phyloP scores from a whole-genome alignment of 2,113 vertebrate species.

The Rhea americana region DNA sequence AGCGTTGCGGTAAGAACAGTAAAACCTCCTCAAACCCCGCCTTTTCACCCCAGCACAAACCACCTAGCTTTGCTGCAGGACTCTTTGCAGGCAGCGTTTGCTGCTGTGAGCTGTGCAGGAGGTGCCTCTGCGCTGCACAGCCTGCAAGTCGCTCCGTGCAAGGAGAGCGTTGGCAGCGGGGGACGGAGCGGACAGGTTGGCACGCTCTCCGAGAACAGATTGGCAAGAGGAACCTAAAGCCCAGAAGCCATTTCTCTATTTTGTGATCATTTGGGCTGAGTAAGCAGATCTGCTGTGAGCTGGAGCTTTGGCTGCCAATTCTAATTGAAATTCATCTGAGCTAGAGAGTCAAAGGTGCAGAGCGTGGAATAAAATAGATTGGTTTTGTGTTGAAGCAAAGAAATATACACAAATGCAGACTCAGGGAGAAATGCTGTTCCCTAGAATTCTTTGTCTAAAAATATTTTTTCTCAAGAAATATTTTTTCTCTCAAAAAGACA shows the following conservation, averaged over 20 bases:
- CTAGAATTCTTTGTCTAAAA: not conserved
- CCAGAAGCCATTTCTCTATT: not conserved
- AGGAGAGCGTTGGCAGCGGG: not conserved
- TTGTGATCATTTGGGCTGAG: not conserved
- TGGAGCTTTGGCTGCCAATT: constrained; percentile 10
- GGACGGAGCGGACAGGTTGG: not conserved
- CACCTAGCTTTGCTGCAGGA: fast-evolving
- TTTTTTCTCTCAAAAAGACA: not conserved
- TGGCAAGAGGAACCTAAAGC: not conserved
- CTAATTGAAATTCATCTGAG: constrained; percentile 6
- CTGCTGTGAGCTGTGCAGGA: not conserved
- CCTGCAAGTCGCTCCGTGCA: too few relatives aligned
- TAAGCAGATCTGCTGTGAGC: not conserved
- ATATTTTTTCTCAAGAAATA: not conserved
- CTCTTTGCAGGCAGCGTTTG: not conserved
- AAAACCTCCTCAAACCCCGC: not conserved
- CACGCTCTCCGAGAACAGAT: not conserved
- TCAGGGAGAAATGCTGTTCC: not conserved
- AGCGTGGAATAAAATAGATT: not conserved
- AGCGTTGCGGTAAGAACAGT: not conserved
- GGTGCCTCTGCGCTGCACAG: fast-evolving
- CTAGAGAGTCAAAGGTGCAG: not conserved
- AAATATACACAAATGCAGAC: not conserved
- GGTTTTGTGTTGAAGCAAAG: not conserved
- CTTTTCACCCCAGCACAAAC: not conserved